Percentiles rank a stretch among this genome's conserved stretches.
These are phyloP conservation scores for Calcarius lapponicus DNA, from an alignment of 2,797 vertebrate species.

Conservation along the genomic window DNA sequence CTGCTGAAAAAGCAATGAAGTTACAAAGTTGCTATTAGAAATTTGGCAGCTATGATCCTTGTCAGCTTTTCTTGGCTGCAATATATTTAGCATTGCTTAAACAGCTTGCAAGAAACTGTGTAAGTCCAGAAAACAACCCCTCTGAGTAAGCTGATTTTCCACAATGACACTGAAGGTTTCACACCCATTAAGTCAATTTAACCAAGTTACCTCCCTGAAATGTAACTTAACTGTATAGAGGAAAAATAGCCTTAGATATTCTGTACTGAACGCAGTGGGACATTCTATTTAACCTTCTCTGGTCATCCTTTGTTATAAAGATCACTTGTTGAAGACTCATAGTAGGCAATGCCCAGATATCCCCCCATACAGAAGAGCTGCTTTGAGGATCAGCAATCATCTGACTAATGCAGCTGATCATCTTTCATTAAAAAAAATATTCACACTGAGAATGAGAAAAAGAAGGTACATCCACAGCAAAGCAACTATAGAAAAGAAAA, in stretches of 20 bases:
- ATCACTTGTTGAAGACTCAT: background rate
- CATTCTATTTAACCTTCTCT: background rate
- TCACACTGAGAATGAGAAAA: background rate
- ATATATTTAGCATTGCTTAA: slow-evolving; percentile 40
- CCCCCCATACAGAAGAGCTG: background rate
- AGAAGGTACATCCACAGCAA: background rate
- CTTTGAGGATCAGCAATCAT: background rate
- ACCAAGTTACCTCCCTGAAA: slow-evolving; percentile 8
- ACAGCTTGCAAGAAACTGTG: background rate
- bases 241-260: background rate
- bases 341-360: background rate
- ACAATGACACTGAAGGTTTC: slow-evolving; percentile 3
- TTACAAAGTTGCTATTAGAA: slow-evolving; percentile 19
- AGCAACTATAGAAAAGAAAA: background rate
- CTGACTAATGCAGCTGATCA: background rate
- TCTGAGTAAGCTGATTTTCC: background rate
- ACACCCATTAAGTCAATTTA: background rate
- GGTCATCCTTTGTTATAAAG: background rate
- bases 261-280: background rate
- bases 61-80: slow-evolving; percentile 35
- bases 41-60: background rate
- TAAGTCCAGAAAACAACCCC: slow-evolving; percentile 4
- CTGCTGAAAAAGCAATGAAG: slow-evolving; percentile 40
- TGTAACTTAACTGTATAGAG: background rate
- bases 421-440: background rate